Evolutionary conservation across 2,113 vertebrate species (phyloP), one percentile per base, ranked within the genome.

Genomic region (Austrofundulus limnaeus): DNA sequence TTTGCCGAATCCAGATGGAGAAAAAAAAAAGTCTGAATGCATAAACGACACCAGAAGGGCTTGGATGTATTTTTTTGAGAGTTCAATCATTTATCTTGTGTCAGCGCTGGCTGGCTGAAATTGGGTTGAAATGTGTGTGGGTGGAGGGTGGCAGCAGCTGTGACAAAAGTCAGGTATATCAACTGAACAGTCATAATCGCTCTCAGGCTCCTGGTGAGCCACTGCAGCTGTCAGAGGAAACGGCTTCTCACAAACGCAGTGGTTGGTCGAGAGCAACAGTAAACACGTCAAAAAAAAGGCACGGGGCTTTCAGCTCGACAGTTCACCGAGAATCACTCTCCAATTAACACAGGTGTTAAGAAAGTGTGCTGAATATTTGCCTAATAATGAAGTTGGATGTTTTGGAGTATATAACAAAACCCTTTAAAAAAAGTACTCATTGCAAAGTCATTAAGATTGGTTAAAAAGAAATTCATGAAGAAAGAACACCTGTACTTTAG

Each of bases 271-370:
- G 77, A 72, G 77, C 69, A 75, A 66, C 66, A 66, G 72, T 74
- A 82, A 85, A 80, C 74, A 89, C 85, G 87, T 87, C 80, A 90
- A 61, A 68, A 34, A 61, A 61, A 68, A 34, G 59, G 70, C 70
- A 73, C 42, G 23, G 47, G 56, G 53, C 80, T 84, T 80, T 82
- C 78, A 83, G 74, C 84, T 84, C 55, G 77, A 74, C 64, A 71
- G 82, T 88, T 84, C 83, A 81, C 75, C 68, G 70, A 73, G 74
- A 87, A 80, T 68, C 52, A n/a, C 70, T 70, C 75, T 78, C 65
- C 68, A 78, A 81, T 88, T 75, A 19, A 55, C 43, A 34, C 24
- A 13, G 31, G 13, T 58, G 67, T 70, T 73, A 75, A 86, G 80
- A 56, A 80, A 74, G 64, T 51, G 51, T 70, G 50, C 57, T 60